Conservation (phyloP, 2,113 vertebrate species). For the Thryonomys swinderianus region DNA sequence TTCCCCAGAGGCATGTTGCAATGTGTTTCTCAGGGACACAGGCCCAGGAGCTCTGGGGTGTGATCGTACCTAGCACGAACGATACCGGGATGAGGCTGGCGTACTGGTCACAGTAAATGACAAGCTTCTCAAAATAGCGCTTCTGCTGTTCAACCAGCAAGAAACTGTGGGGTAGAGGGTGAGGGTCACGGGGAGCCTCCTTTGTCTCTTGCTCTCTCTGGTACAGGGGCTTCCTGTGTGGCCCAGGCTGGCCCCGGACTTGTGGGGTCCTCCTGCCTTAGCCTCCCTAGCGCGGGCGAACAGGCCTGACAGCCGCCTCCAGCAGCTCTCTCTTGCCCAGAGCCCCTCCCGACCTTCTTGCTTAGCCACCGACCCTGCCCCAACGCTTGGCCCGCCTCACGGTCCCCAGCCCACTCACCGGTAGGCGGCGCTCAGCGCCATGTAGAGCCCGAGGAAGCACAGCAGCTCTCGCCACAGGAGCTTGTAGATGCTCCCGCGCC, state of each 20-base stretch:
- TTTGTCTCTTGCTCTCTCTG: background rate
- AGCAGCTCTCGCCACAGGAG: constrained; percentile 95
- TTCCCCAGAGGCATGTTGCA: background rate
- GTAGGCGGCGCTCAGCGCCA: constrained; percentile 92
- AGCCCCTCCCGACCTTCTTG: fast-evolving
- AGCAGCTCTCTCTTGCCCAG: background rate
- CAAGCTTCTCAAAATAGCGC: constrained; percentile 94
- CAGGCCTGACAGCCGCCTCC: background rate
- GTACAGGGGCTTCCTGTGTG: background rate
- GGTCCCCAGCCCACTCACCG: constrained; percentile 84
- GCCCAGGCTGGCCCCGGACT: background rate
- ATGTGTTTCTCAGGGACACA: background rate
- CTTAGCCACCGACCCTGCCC: background rate
- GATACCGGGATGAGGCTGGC: constrained; percentile 95
- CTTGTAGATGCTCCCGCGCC: constrained; percentile 97
- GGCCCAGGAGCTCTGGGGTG: background rate
- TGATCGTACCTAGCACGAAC: constrained; percentile 92
- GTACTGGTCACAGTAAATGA: constrained; percentile 95
- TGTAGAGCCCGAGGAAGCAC: constrained; percentile 92
- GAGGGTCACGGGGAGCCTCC: background rate
- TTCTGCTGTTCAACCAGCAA: constrained; percentile 90
- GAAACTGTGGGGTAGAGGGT: constrained; percentile 83
- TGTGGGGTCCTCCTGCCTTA: background rate
- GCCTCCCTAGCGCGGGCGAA: background rate
- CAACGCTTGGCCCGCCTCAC: fast-evolving